Percentiles rank a stretch among this genome's conserved stretches.
Evolutionary conservation across 2,113 vertebrate species (phyloP).

Genomic region (Emydura subglobosa): DNA sequence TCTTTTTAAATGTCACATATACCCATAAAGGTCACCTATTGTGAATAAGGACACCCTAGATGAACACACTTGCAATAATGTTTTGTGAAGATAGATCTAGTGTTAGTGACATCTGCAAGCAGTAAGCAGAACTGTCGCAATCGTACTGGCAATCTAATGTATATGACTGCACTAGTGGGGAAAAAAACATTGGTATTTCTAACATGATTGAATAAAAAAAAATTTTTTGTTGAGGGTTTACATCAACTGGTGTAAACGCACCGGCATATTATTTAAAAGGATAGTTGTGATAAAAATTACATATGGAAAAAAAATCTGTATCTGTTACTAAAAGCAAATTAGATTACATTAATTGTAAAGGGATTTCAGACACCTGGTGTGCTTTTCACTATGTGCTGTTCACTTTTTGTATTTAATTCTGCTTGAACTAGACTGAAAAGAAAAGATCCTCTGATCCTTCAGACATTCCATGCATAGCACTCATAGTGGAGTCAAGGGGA

Average conservation of each 20-base stretch:
- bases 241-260: not conserved
- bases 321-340: not conserved
- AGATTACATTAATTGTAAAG: not conserved
- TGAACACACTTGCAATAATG: slow-evolving; percentile 67
- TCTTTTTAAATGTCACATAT: slow-evolving; percentile 70
- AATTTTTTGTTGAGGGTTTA: not conserved
- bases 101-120: slow-evolving; percentile 57
- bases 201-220: not conserved
- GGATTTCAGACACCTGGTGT: not conserved
- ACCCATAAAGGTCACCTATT: slow-evolving; percentile 64
- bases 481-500: not conserved
- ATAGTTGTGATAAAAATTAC: not conserved
- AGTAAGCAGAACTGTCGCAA: slow-evolving; percentile 28
- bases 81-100: slow-evolving; percentile 72
- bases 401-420: not conserved
- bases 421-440: not conserved
- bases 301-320: not conserved
- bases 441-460: not conserved
- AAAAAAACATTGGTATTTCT: slow-evolving; percentile 5
- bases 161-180: not conserved
- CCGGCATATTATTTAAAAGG: not conserved
- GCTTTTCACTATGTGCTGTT: not conserved
- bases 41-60: slow-evolving; percentile 66
- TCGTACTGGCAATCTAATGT: not conserved
- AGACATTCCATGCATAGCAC: not conserved